Evolutionary conservation across 1,140 invertebrate species (phyloP).

Genomic region (Conus betulinus): DNA sequence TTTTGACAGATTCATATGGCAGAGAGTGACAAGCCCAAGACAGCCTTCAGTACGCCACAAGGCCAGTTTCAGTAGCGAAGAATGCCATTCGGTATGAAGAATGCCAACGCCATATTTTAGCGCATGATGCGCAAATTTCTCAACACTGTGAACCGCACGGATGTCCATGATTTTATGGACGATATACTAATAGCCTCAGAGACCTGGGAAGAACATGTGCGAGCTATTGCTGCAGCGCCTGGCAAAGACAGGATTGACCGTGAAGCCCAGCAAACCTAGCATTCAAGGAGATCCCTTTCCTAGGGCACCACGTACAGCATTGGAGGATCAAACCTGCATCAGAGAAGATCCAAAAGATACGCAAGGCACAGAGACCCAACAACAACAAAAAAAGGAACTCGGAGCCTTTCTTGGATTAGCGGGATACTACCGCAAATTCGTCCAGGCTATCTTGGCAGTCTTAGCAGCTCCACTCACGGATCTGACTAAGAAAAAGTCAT

Average conservation of each 20-base stretch:
- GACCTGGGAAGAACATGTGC: constrained; percentile 34
- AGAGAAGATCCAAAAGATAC: constrained; percentile 68
- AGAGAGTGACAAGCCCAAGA: constrained; percentile 7
- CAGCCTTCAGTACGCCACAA: constrained; percentile 41
- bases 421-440: constrained; percentile 74
- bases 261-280: constrained; percentile 33
- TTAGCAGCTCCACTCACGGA: constrained; percentile 44
- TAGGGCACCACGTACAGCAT: constrained; percentile 44
- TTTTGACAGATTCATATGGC: constrained; percentile 50
- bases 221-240: constrained; percentile 27
- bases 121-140: constrained; percentile 60
- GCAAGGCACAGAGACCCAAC: constrained; percentile 56
- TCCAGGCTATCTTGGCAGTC: constrained; percentile 52
- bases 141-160: background rate
- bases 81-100: constrained; percentile 47
- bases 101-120: constrained; percentile 52
- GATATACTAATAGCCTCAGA: background rate
- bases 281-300: constrained; percentile 29
- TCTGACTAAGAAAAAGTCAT: too few relatives aligned
- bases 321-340: constrained; percentile 52
- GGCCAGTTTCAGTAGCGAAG: constrained; percentile 42
- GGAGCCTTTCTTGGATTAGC: constrained; percentile 51
- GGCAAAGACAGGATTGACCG: constrained; percentile 22
- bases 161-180: background rate
- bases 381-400: constrained; percentile 54